Base-by-base conservation (phyloP, 2,797 vertebrate genomes). In the Falco novaeseelandiae region DNA sequence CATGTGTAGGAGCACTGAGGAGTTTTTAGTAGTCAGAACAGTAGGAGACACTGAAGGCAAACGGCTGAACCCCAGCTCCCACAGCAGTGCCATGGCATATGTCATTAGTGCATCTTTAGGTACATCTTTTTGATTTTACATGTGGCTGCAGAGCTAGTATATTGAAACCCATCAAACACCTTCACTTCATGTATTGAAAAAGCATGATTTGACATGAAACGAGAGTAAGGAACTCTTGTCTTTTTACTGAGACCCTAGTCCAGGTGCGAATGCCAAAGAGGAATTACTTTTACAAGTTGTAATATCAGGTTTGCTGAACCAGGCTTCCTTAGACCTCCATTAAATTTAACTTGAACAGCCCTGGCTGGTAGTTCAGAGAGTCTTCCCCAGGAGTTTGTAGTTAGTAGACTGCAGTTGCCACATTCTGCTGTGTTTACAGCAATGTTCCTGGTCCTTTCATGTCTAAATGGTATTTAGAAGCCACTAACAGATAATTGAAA, bases 261-360 rank as follows among this genome's bases (percentile, higher is more conserved):
- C 44, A 18, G 69, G 14, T 20, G 17, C 10, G 7, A 40, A 22
- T 69, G 59, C 48, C 44, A 19, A 11, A 62, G 71, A 36, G 59
- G 42, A 87, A 29, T 25, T 46, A 11, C 54, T 73, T 34, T 29
- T 40, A 27, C 23, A 19, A 52, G 44, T 12, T 5, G 11, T 9
- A 8, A 25, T 27, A 6, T 23, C 42, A 16, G 46, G 23, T 66
- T 73, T 74, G 54, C 71, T 58, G 77, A 54, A 36, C 48, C 4
- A 1, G 23, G 17, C 58, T 81, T 38, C 54, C 42, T 32, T 62
- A 13, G 34, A 13, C 26, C 9, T 27, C 22, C 3, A 0, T 10
- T 54, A 6, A 23, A 38, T 7, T 25, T 16, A 14, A 12, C 38
- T 51, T 20, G 12, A 49, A 42, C 30, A n/a, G 12, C 19, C 23